A percentile compares a stretch with the other conserved stretches of the same genome.
These are phyloP conservation scores for Oceanodroma leucorhoa DNA, from an alignment of 2,797 vertebrate species.

Conservation along the genomic window DNA sequence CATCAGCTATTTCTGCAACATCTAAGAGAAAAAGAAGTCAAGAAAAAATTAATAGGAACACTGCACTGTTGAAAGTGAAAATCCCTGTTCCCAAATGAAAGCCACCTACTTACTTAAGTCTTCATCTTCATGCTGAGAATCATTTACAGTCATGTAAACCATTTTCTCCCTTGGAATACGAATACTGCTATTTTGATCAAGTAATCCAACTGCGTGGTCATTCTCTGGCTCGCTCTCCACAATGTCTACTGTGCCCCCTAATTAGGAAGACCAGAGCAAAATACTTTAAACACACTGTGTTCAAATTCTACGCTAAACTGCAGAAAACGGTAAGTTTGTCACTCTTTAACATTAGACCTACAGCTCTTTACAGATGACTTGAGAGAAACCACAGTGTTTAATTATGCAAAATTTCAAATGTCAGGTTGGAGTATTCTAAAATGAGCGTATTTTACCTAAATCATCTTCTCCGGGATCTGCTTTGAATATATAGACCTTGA, in stretches of 20 bases:
- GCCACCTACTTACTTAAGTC: constrained; percentile 87
- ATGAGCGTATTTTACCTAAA: constrained; percentile 82
- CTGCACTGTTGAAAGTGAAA: constrained; percentile 32
- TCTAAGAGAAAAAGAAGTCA: constrained; percentile 71
- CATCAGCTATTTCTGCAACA: constrained; percentile 90
- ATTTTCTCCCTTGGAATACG: constrained; percentile 94
- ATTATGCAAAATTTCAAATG: constrained; percentile 4
- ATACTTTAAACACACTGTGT: constrained; percentile 13
- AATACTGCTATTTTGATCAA: constrained; percentile 85
- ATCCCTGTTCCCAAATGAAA: constrained; percentile 64
- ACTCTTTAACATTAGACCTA: not conserved
- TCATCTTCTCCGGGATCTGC: constrained; percentile 97
- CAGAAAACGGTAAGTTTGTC: not conserved
- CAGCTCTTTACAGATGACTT: constrained; percentile 20
- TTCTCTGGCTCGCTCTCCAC: constrained; percentile 91
- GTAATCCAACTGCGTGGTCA: constrained; percentile 82
- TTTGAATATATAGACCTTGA: constrained; percentile 99
- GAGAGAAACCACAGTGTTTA: constrained; percentile 24
- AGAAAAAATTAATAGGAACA: constrained; percentile 43
- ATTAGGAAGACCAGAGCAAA: constrained; percentile 53
- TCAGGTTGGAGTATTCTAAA: constrained; percentile 31
- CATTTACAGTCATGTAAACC: constrained; percentile 97
- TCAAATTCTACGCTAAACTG: not conserved
- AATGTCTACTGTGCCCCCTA: constrained; percentile 95
- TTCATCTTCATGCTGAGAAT: constrained; percentile 91